Evolutionary conservation across 1,140 invertebrate species (phyloP).

Genomic region (Zelostemma sp.): DNA sequence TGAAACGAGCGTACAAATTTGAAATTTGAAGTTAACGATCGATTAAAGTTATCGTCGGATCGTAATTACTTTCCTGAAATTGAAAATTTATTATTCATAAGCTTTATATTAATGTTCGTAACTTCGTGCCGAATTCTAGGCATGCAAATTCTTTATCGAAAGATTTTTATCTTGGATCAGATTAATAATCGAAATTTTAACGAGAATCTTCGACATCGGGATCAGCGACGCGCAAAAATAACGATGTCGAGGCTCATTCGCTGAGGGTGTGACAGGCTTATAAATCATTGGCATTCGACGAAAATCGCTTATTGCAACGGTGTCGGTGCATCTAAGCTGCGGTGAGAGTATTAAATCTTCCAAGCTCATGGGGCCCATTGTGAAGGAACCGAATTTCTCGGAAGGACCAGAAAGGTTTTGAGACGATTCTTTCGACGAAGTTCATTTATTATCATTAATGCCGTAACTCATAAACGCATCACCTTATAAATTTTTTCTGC

Average conservation of each 20-base stretch:
- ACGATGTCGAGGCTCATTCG: slow-evolving; percentile 12
- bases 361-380: background rate
- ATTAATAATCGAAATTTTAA: slow-evolving; percentile 20
- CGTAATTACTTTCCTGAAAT: slow-evolving; percentile 10
- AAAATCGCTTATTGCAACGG: slow-evolving; percentile 12
- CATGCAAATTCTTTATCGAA: slow-evolving; percentile 4
- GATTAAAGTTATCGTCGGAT: too few relatives aligned
- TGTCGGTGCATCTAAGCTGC: slow-evolving; percentile 22
- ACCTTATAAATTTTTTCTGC: too few relatives aligned
- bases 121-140: background rate
- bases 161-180: background rate
- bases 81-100: slow-evolving; percentile 7
- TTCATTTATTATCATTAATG: too few relatives aligned
- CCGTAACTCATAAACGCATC: too few relatives aligned
- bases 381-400: slow-evolving; percentile 24
- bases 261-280: slow-evolving; percentile 25
- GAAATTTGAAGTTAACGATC: slow-evolving; percentile 9
- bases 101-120: background rate
- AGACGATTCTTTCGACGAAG: too few relatives aligned
- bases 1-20: too few relatives aligned
- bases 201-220: slow-evolving; percentile 10
- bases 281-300: slow-evolving; percentile 19
- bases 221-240: slow-evolving; percentile 4
- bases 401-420: slow-evolving; percentile 19
- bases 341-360: slow-evolving; percentile 32